Percentiles rank a stretch among this genome's conserved stretches.
Evolutionary conservation across 2,113 vertebrate genomes (phyloP).

Genomic region (Copsychus sechellarum): DNA sequence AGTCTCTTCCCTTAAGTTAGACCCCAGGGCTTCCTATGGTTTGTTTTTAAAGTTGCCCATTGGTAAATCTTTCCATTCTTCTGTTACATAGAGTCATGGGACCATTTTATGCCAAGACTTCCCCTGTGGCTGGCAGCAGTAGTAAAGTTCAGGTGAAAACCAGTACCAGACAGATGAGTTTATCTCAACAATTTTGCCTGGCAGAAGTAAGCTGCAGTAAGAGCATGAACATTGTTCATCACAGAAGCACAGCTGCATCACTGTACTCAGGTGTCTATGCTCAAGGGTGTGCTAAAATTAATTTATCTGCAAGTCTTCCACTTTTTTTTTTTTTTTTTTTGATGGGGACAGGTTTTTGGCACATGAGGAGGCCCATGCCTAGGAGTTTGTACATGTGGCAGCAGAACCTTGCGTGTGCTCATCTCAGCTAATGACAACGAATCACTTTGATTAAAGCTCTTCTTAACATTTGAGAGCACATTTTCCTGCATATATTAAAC

Average conservation of each 20-base stretch:
- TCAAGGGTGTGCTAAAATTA: background rate
- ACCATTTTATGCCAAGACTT: background rate
- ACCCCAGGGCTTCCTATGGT: background rate
- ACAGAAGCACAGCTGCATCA: background rate
- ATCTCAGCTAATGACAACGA: background rate
- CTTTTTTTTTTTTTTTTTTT: background rate
- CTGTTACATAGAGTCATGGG: background rate
- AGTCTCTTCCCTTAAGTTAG: background rate
- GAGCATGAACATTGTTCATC: accelerated
- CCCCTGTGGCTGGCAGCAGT: background rate
- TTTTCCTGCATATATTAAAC: conserved; percentile 54
- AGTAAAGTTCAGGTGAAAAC: background rate
- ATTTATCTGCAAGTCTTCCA: background rate
- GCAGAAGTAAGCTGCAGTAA: background rate
- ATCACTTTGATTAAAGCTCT: conserved; percentile 48
- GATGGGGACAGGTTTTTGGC: background rate
- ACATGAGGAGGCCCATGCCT: background rate
- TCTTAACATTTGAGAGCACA: conserved; percentile 24
- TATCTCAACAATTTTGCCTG: background rate
- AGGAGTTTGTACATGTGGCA: conserved; percentile 5
- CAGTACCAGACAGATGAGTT: background rate
- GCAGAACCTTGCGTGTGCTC: background rate
- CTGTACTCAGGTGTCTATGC: background rate
- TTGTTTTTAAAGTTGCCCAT: background rate
- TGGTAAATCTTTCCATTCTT: background rate